A percentile compares a stretch with the other conserved stretches of the same genome.
phyloP scores from a whole-genome alignment of 2,113 vertebrate genomes.

The Gnathonemus echidnorhynchus region DNA sequence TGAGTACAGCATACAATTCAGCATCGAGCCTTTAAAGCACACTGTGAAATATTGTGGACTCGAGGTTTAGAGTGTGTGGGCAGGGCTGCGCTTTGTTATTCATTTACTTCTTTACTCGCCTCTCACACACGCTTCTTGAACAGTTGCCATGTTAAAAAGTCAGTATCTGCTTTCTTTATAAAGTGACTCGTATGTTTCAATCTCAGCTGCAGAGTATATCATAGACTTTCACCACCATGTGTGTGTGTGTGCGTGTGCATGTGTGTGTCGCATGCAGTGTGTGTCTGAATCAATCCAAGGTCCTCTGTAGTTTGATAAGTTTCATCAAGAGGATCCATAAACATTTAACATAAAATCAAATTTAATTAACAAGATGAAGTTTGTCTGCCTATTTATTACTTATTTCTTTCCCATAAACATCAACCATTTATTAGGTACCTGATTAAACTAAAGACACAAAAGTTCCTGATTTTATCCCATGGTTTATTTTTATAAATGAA shows the following conservation, averaged over 20 bases:
- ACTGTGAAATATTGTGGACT: not conserved
- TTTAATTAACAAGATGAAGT: not conserved
- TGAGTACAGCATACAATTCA: not conserved
- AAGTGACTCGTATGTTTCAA: slow-evolving; percentile 9
- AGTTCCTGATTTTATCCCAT: not conserved
- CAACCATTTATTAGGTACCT: not conserved
- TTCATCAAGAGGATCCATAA: not conserved
- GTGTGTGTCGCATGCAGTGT: not conserved
- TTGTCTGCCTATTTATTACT: not conserved
- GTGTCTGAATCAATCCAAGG: not conserved
- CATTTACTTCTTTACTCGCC: not conserved
- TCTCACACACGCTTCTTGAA: not conserved
- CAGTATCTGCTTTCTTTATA: slow-evolving; percentile 36
- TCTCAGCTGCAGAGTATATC: not conserved
- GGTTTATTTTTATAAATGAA: not conserved
- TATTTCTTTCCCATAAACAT: not conserved
- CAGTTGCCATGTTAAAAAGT: slow-evolving; percentile 26
- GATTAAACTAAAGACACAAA: not conserved
- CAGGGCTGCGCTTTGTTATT: not conserved
- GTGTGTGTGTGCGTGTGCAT: not conserved
- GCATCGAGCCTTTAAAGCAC: not conserved
- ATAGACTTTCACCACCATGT: too few species aligned
- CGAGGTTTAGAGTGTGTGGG: too few species aligned
- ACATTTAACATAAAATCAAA: not conserved
- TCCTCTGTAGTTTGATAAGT: not conserved